Base-by-base conservation (phyloP, 2,797 vertebrate genomes). In the Sphaeramia orbicularis region DNA sequence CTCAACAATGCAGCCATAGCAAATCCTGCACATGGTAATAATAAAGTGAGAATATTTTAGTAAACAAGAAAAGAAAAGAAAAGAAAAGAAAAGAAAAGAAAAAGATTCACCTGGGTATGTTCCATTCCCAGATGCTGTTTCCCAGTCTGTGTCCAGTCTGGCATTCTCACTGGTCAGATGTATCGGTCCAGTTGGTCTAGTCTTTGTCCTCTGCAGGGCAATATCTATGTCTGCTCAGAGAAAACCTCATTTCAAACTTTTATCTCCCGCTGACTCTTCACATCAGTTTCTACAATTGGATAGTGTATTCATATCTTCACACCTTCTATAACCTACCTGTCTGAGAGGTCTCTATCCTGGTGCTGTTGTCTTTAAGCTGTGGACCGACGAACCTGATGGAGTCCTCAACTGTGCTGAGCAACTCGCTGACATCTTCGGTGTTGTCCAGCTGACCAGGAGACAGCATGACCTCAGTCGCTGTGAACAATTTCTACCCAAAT, bases 61-160 rank as follows among this genome's bases (percentile, higher is more conserved):
- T 24, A 57, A 71, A 51, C 12, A 37, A 15, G 13, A 9, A 6
- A 7, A 44, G 44, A 21, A 66, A 37, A n/a, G 2, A 44, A 12
- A 6, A 51, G 3, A 1, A 15, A 41, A 15, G 13, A 9, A 6
- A 7, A 44, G 44, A 21, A 66, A 37, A n/a, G 2, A 44, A 12
- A 6, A 51, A 3, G 11, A 40, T 19, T 27, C 15, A 16, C 1
- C 11, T 15, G 13, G n/a, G 27, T 2, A 49, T 30, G 10, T 30
- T n/a, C n/a, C n/a, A 0, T 59, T 68, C 12, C 92, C 93, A 0
- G 78, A 57, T 15, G 88, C 92, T 7, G 89, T 93, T 21, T 78
- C 37, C 94, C 94, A 95, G 76, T 87, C 90, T 9, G 81, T 93
- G 36, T 81, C 64, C 0, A 95, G 76, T 2, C 4, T 15, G 13